Percentiles rank a stretch among this genome's conserved stretches.
These are phyloP conservation scores for Sabatieria punctata DNA, from an alignment of 2,888 invertebrate species.

Conservation along the genomic window DNA sequence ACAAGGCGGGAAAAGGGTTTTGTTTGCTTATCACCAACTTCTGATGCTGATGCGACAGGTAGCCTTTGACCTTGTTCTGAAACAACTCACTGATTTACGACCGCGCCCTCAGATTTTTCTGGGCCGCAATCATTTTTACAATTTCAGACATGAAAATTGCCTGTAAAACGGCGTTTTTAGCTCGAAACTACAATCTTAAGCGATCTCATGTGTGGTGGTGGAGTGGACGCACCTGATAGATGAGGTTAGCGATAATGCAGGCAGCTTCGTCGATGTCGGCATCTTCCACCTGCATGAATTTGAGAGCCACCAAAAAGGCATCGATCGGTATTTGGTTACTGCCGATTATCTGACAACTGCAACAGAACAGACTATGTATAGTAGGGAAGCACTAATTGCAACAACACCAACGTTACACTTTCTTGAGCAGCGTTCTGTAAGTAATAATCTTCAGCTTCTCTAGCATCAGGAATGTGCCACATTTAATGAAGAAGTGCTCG, in stretches of 20 bases:
- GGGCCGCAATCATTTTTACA: constrained; percentile 1
- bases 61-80: constrained; percentile 83
- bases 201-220: too few relatives aligned
- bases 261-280: constrained; percentile 84
- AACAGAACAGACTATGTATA: constrained; percentile 7
- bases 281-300: constrained; percentile 57
- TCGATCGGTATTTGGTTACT: constrained; percentile 70
- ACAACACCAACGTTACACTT: constrained; percentile 45
- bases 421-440: constrained; percentile 85
- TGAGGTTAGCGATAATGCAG: constrained; percentile 87
- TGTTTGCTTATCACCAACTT: constrained; percentile 93
- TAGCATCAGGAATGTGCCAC: constrained; percentile 90
- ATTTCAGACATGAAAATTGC: too few relatives aligned
- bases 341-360: constrained; percentile 35
- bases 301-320: constrained; percentile 61
- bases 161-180: too few relatives aligned
- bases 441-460: constrained; percentile 88
- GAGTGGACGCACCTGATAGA: constrained; percentile 71
- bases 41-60: constrained; percentile 88
- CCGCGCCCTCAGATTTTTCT: too few relatives aligned
- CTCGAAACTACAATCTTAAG: too few relatives aligned
- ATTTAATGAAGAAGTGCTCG: constrained; percentile 78
- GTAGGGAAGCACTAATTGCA: constrained; percentile 2
- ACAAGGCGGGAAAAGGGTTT: constrained; percentile 68
- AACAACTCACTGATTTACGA: constrained; percentile 14